phyloP scores from a whole-genome alignment of 2,113 vertebrate species.

The Aegypius monachus region DNA sequence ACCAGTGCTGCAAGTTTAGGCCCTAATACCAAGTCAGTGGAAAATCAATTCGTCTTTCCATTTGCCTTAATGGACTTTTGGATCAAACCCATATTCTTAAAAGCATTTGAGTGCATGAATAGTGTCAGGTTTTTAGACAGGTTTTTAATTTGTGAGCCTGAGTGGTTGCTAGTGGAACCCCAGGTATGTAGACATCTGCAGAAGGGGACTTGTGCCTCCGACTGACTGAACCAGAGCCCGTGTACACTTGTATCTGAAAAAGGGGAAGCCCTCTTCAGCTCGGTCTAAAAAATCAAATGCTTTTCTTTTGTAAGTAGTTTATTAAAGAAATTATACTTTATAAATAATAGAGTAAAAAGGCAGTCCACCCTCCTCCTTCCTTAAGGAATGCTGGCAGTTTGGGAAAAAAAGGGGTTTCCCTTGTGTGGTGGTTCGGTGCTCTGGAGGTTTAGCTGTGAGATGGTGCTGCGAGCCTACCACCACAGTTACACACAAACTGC shows the following conservation, averaged over 20 bases:
- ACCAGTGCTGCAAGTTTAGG: neutral
- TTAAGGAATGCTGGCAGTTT: neutral
- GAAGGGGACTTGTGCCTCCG: neutral
- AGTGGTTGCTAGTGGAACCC: neutral
- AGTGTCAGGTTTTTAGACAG: constrained; percentile 16
- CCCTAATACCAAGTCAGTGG: constrained; percentile 20
- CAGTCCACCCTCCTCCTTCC: neutral
- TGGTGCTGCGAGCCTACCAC: neutral
- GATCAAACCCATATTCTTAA: constrained; percentile 48
- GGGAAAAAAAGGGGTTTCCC: neutral
- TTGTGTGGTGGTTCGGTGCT: neutral
- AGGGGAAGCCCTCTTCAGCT: neutral
- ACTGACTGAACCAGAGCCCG: neutral
- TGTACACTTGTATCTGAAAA: neutral
- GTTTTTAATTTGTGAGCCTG: constrained; percentile 18
- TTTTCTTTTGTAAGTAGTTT: neutral
- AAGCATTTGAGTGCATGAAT: constrained; percentile 25
- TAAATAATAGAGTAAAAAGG: neutral
- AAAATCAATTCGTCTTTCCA: constrained; percentile 47
- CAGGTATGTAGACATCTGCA: neutral
- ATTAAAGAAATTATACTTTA: neutral
- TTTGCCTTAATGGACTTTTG: constrained; percentile 53
- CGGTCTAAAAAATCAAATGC: neutral
- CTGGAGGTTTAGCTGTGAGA: neutral
- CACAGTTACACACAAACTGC: neutral